Base-by-base conservation (phyloP, 1,140 invertebrate species). In the Calliopsis andreniformis region DNA sequence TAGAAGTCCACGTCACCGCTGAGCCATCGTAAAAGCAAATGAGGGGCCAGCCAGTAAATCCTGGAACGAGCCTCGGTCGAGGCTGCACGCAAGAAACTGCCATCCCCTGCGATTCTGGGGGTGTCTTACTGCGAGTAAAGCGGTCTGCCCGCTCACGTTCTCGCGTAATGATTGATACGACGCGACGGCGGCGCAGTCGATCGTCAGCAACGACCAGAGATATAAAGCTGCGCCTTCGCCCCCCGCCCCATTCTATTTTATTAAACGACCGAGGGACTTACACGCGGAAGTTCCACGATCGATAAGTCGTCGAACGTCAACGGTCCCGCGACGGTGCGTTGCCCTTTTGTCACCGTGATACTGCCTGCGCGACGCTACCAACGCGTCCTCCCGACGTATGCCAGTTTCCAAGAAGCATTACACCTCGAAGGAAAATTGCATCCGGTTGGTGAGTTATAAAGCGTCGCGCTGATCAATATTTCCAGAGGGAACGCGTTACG, bases 221-320 rank as follows among this genome's bases (percentile, higher is more conserved):
- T 35, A 43, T 25, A 42, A 61, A 61, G 35, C 35, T 43, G 35
- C 35, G 14, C 23, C 35, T 12, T 5, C n/a, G 35, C 12, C 6
- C 32, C 35, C n/a, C 7, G 16, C 16, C 28, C 10, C 12, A 14
- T 61, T 35, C 28, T 61, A 61, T 39, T 61, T 61, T 61, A 61
- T 61, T 61, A 61, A 61, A 43, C 58, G 58, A 61, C 5, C 35
- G 6, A 16, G 4, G n/a, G 39, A 23, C 32, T 42, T 42, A 42
- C 18, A 42, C 18, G 20, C 58, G n/a, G 18, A 42, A 42, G 35
- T 35, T 1, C 0, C 23, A 35, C 10, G 56, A 61, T 61, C 58
- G 58, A 61, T 42, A 42, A 61, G 58, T 61, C 56, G 56, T 39
- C 39, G 58, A 61, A 61, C 58, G 58, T 42, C 35, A 23, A 61